A percentile compares a stretch with the other conserved stretches of the same genome.
Conservation (phyloP, 1,140 invertebrate species). For the Globodera rostochiensis region DNA sequence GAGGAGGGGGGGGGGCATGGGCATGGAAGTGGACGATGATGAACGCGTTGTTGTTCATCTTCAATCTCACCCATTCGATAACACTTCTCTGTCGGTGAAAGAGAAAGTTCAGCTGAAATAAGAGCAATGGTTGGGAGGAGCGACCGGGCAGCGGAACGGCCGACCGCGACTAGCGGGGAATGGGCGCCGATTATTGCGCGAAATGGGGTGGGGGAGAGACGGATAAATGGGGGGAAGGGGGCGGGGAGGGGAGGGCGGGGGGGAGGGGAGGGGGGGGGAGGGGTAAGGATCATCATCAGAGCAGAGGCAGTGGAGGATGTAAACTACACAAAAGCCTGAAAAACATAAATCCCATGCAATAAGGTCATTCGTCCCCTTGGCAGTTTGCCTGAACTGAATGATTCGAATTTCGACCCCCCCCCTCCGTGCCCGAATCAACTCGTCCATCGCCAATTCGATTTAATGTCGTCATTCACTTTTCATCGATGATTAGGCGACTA, state of each 20-base stretch:
- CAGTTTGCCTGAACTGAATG: no score
- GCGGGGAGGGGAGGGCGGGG: neutral
- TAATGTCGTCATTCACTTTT: no score
- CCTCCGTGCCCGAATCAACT: no score
- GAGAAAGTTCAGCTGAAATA: constrained; percentile 13
- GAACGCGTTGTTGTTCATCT: neutral
- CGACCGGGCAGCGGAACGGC: constrained; percentile 4
- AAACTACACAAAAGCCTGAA: no score
- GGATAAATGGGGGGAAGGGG: neutral
- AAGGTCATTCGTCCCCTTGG: no score
- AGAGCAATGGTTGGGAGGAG: neutral
- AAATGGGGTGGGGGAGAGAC: neutral
- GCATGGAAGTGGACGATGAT: neutral
- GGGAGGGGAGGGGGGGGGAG: neutral
- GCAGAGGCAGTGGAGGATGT: no score
- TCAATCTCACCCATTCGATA: neutral
- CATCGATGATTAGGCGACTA: no score
- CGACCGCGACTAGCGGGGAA: neutral
- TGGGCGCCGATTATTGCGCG: constrained; percentile 4
- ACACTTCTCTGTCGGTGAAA: neutral
- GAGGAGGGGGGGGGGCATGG: neutral
- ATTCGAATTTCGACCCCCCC: no score
- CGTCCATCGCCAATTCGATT: no score
- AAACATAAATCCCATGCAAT: no score
- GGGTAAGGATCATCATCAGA: neutral